Evolutionary conservation across 2,797 vertebrate species (phyloP).

Genomic region (Lepus oiostolus): DNA sequence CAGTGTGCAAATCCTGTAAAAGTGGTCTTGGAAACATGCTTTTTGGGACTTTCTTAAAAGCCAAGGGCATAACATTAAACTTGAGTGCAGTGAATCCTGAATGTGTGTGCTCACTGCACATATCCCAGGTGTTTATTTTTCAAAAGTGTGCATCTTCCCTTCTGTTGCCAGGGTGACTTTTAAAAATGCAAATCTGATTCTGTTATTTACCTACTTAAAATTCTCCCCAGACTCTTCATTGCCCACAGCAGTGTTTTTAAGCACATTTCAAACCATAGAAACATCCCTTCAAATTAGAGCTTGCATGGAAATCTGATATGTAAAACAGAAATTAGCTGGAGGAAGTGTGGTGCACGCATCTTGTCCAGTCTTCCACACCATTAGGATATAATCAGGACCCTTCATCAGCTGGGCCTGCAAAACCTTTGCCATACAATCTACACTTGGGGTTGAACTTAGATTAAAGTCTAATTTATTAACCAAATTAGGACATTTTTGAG

Average conservation of each 20-base stretch:
- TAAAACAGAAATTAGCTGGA: neutral
- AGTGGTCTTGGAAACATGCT: neutral
- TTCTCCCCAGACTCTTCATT: neutral
- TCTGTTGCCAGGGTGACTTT: constrained; percentile 27
- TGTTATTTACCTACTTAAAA: constrained; percentile 25
- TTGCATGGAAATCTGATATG: neutral
- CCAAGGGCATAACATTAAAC: neutral
- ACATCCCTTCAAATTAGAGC: constrained; percentile 3
- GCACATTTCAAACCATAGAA: constrained; percentile 52
- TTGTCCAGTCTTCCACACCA: neutral
- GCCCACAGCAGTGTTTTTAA: neutral
- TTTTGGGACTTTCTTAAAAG: neutral
- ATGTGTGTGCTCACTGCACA: neutral
- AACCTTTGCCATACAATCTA: accelerated
- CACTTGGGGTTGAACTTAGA: neutral
- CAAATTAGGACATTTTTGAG: neutral
- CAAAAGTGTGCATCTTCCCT: neutral
- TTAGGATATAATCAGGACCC: neutral
- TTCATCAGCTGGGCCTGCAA: too few relatives aligned
- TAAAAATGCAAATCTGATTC: neutral
- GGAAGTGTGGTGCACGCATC: neutral
- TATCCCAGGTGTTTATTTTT: neutral
- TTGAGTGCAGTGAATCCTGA: neutral
- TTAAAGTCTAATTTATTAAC: neutral
- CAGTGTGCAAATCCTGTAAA: neutral